Percentiles rank a stretch among this genome's conserved stretches.
These are phyloP conservation scores for Napeogenes sylphis DNA, from an alignment of 2,888 invertebrate genomes.

Conservation along the genomic window DNA sequence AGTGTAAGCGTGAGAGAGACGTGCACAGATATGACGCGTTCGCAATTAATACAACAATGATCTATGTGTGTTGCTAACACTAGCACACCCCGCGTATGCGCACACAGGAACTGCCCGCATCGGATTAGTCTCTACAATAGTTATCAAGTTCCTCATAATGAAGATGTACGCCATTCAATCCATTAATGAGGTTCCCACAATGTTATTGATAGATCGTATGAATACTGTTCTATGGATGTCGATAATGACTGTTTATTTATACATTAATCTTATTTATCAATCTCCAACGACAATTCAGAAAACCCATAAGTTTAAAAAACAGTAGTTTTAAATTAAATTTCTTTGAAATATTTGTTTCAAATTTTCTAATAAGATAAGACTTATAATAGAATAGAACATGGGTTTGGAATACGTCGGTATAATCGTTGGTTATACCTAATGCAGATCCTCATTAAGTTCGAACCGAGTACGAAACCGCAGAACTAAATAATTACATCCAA, in stretches of 20 bases:
- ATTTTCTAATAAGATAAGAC: too few species aligned
- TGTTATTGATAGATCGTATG: constrained; percentile 54
- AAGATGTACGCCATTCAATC: constrained; percentile 69
- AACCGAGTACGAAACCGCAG: constrained; percentile 67
- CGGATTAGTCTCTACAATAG: constrained; percentile 56
- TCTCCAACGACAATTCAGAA: constrained; percentile 37
- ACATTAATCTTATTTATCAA: constrained; percentile 53
- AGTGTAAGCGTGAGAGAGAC: constrained; percentile 75
- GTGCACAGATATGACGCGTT: constrained; percentile 53
- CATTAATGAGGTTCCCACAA: constrained; percentile 67
- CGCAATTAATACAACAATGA: constrained; percentile 52
- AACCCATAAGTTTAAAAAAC: not conserved
- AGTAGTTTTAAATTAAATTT: too few species aligned
- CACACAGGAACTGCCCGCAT: constrained; percentile 60
- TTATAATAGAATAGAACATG: constrained; percentile 44
- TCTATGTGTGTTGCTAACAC: constrained; percentile 39
- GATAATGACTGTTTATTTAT: constrained; percentile 55
- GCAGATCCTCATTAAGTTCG: constrained; percentile 65
- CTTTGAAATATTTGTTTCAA: too few species aligned
- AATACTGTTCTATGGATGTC: constrained; percentile 55
- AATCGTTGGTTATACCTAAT: constrained; percentile 65
- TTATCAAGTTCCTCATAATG: constrained; percentile 64
- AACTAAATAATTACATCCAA: constrained; percentile 71
- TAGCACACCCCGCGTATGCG: constrained; percentile 40
- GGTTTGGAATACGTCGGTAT: constrained; percentile 55